Evolutionary conservation across 2,113 vertebrate species (phyloP), one percentile per base, ranked within the genome.

Genomic region (Apteryx mantelli): DNA sequence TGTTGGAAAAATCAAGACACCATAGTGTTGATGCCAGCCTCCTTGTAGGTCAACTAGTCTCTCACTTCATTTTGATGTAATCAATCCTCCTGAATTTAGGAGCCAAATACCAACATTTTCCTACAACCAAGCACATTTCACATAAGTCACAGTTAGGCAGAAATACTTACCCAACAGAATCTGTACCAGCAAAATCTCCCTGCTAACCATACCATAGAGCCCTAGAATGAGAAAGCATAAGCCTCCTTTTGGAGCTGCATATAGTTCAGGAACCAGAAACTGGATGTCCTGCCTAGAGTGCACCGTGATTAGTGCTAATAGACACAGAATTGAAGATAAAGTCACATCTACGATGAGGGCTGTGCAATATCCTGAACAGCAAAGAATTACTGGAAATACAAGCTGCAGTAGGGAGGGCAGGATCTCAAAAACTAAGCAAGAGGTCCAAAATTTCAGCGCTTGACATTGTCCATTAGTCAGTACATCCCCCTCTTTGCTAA

Each of bases 301-400:
- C 13, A 64, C 42, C 1, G 1, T 0, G 2, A 78, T 42, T 44
- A 2, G 0, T 60, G n/a, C 30, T 55, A 74, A 63, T 9, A 13
- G 30, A 53, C n/a, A 53, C 20, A 3, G 0, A 56, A 56, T 20
- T 48, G 65, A 75, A 75, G n/a, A 40, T 32, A 82, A 74, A 78
- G 52, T 32, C 26, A 61, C 38, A 46, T n/a, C 20, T 30, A 32
- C 60, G 9, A 36, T 12, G 32, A 89, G 40, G 28, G 52, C 32
- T 61, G 32, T 28, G 55, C 55, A 56, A 70, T 9, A n/a, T 55
- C 48, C 21, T 1, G 0, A 61, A 55, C 18, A 44, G n/a, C 17
- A 34, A 61, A 69, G 25, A 74, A 46, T 13, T 32, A 53, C 26
- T 18, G 38, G 15, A 88, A 56, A 53, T 32, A 36, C 19, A 12